phyloP scores from a whole-genome alignment of 1,140 invertebrate species.

The Anastatus disparis region DNA sequence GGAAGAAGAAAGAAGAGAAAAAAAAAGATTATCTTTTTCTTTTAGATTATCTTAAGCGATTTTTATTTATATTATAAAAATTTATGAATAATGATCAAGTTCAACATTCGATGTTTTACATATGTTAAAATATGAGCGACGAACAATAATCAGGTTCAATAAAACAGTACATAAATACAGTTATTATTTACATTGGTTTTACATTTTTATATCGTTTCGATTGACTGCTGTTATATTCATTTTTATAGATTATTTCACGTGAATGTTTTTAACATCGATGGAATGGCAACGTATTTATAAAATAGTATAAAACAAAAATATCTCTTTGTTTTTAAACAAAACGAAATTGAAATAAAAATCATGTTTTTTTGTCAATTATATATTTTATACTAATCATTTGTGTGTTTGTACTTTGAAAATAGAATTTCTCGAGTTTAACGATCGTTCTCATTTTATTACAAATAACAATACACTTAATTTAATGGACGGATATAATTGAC shows the following conservation, averaged over 20 bases:
- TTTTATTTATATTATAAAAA: not conserved
- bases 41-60: constrained; percentile 3
- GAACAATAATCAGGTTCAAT: not conserved
- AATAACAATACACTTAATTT: constrained; percentile 3
- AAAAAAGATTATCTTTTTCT: constrained; percentile 9
- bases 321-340: too few relatives aligned
- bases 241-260: too few relatives aligned
- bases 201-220: too few relatives aligned
- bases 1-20: not conserved
- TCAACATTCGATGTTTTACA: too few relatives aligned
- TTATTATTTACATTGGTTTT: constrained; percentile 27
- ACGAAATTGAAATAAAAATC: too few relatives aligned
- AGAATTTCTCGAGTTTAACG: not conserved
- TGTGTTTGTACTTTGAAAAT: not conserved
- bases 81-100: not conserved
- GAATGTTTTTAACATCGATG: not conserved
- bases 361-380: too few relatives aligned
- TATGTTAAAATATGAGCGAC: too few relatives aligned
- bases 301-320: too few relatives aligned
- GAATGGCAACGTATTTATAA: not conserved
- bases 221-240: too few relatives aligned
- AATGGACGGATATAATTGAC: constrained; percentile 33
- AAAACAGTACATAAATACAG: constrained; percentile 7
- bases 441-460: not conserved
- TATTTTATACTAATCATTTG: too few relatives aligned